Percentiles rank a stretch among this genome's conserved stretches.
Evolutionary conservation across 2,797 vertebrate genomes (phyloP).

Genomic region (Acanthurus leucopareius): DNA sequence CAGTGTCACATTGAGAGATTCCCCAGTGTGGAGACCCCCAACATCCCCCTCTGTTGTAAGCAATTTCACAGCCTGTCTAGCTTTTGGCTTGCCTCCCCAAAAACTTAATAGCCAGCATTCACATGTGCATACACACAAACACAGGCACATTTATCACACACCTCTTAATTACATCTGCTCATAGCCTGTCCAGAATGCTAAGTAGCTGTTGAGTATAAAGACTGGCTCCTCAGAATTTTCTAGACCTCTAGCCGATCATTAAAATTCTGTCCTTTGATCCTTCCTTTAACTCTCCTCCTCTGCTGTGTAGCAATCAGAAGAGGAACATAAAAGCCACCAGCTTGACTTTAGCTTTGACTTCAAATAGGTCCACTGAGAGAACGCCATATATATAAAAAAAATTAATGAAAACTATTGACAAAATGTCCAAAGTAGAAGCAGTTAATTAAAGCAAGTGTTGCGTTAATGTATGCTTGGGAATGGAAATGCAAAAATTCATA

Average conservation of each 20-base stretch:
- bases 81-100: slow-evolving; percentile 72
- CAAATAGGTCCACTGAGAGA: slow-evolving; percentile 59
- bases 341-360: slow-evolving; percentile 63
- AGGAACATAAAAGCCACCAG: slow-evolving; percentile 70
- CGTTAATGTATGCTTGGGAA: background rate
- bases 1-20: slow-evolving; percentile 56
- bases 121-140: slow-evolving; percentile 18
- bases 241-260: slow-evolving; percentile 69
- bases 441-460: slow-evolving; percentile 2
- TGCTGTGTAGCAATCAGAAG: slow-evolving; percentile 63
- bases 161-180: slow-evolving; percentile 77
- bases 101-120: slow-evolving; percentile 68
- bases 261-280: slow-evolving; percentile 80
- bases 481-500: slow-evolving; percentile 13
- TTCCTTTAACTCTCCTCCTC: slow-evolving; percentile 67
- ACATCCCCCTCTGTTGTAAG: slow-evolving; percentile 77
- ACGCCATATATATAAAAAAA: slow-evolving; percentile 35
- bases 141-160: slow-evolving; percentile 68
- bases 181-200: slow-evolving; percentile 73
- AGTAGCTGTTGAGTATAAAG: slow-evolving; percentile 69
- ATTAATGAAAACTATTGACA: slow-evolving; percentile 42
- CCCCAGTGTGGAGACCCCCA: slow-evolving; percentile 61
- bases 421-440: slow-evolving; percentile 13
- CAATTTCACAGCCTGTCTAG: slow-evolving; percentile 80
- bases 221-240: slow-evolving; percentile 59